Evolutionary conservation across 2,888 invertebrate genomes (phyloP), one percentile per base, ranked within the genome.

Genomic region (Cheiracanthium punctorium): DNA sequence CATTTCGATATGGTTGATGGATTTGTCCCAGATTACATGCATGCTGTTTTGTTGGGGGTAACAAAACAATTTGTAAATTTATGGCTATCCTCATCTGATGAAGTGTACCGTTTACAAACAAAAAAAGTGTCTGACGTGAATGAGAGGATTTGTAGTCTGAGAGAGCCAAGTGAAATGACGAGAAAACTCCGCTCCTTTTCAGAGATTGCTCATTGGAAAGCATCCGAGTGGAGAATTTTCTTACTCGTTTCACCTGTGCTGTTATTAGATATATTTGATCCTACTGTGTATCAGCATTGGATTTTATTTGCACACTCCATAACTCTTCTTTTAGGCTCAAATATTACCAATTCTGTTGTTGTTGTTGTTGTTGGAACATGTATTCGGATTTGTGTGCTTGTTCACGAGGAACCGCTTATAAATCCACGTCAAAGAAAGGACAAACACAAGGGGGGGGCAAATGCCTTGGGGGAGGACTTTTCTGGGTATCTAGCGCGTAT

Each of bases 11-110:
- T 89, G 20, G 69, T 89, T 12, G 43, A 72, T 17, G 89, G 89
- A 48, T 86, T 89, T 58, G 70, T 85, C 5, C 80, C 89, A 17
- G 89, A 89, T 72, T 89, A 90, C 73, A 89, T 90, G 89, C 89
- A 90, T 71, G 87, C 89, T 74, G 89, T 89, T n/a, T 76, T 89
- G 29, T 88, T 89, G 30, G 89, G 90, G 14, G 88, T 89, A 14
- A 72, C 81, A 17, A 88, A 85, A 75, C 76, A 82, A 76, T 32
- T 89, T 14, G 43, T 88, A 20, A 73, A 58, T 24, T 24, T 89
- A n/a, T 90, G 89, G 89, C 81, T 89, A 52, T 81, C 87, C 69
- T 28, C 73, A 17, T n/a, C 58, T 12, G 33, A 32, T 29, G 4
- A 52, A 52, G 58, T n/a, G 1, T 74, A 20, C 8, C 28, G 1